Evolutionary conservation across 2,113 vertebrate species (phyloP).

Genomic region (Gila orcuttii): DNA sequence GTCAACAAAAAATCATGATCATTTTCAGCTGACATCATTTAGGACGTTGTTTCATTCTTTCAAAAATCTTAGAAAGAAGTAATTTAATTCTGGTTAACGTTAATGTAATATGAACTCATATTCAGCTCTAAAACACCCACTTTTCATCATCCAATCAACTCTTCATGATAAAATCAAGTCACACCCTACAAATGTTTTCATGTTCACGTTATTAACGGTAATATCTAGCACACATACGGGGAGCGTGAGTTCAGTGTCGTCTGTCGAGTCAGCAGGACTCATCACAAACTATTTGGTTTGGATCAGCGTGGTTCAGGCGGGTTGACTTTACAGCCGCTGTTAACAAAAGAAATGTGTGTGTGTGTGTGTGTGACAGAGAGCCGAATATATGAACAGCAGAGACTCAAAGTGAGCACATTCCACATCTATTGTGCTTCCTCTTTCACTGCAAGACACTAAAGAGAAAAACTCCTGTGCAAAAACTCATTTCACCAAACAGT

Average conservation of each 20-base stretch:
- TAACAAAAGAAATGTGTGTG: slow-evolving; percentile 65
- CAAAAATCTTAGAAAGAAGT: neutral
- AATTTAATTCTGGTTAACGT: neutral
- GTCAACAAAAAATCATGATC: neutral
- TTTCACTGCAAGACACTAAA: slow-evolving; percentile 53
- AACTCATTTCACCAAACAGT: neutral
- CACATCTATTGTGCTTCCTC: slow-evolving; percentile 53
- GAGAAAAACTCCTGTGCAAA: slow-evolving; percentile 1
- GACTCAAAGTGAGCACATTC: slow-evolving; percentile 63
- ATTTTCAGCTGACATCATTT: neutral
- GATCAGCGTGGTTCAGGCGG: slow-evolving; percentile 72
- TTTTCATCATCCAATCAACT: neutral
- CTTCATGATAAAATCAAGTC: neutral
- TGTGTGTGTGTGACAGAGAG: slow-evolving; percentile 62
- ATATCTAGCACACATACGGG: neutral
- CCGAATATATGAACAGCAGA: slow-evolving; percentile 66
- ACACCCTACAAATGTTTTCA: neutral
- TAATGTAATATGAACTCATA: neutral
- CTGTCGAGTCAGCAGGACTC: slow-evolving; percentile 69
- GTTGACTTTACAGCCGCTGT: slow-evolving; percentile 79
- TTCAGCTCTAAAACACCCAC: neutral
- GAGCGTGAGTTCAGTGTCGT: neutral
- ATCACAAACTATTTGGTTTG: slow-evolving; percentile 69
- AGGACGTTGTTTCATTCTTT: too few species aligned
- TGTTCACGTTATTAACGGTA: neutral